Base-by-base conservation (phyloP, 2,113 vertebrate genomes). In the Ceyx melanurus region DNA sequence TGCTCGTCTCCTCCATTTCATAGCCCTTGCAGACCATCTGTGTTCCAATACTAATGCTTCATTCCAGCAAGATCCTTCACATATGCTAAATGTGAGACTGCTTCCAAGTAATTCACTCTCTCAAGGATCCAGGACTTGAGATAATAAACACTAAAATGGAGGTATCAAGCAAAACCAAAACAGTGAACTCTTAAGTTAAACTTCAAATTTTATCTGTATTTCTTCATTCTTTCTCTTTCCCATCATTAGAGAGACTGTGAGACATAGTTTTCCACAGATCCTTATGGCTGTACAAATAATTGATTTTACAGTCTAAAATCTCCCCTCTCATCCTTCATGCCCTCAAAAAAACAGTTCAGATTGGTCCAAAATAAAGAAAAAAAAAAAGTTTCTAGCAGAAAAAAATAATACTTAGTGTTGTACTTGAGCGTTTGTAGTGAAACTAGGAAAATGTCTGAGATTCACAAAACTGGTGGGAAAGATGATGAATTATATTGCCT, bases 261-360 rank as follows among this genome's bases (percentile, higher is more conserved):
- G 92, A 92, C 86, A 61, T 92, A 94, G 31, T 89, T 95, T 95
- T 94, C 90, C 78, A 42, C 82, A 93, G 78, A 96, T 95, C 87
- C 85, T 87, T 87, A 89, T 0, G 87, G 78, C 91, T 96, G 64
- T 95, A 91, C 58, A 96, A 96, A 95, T 91, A 96, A 94, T 95
- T 94, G 94, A 95, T 95, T 96, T 96, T 95, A 87, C 85, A 96
- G 94, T 85, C 71, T 37, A 66, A 89, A 96, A 94, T 94, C 93
- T 93, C 74, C 71, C 81, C 67, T 95, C 89, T 95, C 75, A 91
- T 95, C 71, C 91, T 79, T 93, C 62, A 92, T 89, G 74, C 74
- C 17, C 19, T 89, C 29, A 65, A 82, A 82, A 82, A 93, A 92
- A 7, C 14, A 82, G 62, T 82, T 91, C 31, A 84, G 10, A 66